Evolutionary conservation across 2,113 vertebrate species (phyloP).

Genomic region (Sakesphorus luctuosus): DNA sequence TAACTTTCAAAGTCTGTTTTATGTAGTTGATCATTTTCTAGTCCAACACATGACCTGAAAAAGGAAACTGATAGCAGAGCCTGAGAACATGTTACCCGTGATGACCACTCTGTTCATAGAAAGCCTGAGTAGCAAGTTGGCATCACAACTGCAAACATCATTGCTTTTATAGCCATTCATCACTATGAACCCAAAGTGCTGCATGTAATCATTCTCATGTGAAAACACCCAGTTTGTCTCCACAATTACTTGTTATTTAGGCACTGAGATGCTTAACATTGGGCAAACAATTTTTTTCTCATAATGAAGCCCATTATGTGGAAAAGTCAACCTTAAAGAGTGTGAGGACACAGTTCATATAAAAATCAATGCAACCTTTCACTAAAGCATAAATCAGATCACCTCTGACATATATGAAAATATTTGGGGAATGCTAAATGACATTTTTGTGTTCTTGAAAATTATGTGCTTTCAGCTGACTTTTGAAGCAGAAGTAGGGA

Average conservation of each 20-base stretch:
- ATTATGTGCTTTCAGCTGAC: background rate
- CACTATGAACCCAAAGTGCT: background rate
- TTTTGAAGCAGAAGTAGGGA: background rate
- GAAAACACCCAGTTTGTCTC: background rate
- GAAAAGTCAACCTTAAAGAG: slow-evolving; percentile 1
- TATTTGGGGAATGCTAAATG: slow-evolving; percentile 39
- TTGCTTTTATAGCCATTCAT: background rate
- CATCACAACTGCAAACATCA: background rate
- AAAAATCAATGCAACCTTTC: slow-evolving; percentile 53
- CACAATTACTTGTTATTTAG: background rate
- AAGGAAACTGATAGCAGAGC: background rate
- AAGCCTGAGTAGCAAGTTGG: background rate
- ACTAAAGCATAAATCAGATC: slow-evolving; percentile 17
- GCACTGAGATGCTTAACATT: background rate
- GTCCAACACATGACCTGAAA: background rate
- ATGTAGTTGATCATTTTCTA: background rate
- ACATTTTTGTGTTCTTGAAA: slow-evolving; percentile 44
- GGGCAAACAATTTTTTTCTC: background rate
- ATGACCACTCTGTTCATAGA: background rate
- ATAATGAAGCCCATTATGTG: background rate
- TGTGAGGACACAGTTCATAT: background rate
- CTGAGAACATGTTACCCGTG: background rate
- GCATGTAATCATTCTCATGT: background rate
- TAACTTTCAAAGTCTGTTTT: background rate
- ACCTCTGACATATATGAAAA: background rate